Percentiles rank a stretch among this genome's conserved stretches.
phyloP scores from a whole-genome alignment of 2,797 vertebrate species.

The Phoeniculus purpureus region DNA sequence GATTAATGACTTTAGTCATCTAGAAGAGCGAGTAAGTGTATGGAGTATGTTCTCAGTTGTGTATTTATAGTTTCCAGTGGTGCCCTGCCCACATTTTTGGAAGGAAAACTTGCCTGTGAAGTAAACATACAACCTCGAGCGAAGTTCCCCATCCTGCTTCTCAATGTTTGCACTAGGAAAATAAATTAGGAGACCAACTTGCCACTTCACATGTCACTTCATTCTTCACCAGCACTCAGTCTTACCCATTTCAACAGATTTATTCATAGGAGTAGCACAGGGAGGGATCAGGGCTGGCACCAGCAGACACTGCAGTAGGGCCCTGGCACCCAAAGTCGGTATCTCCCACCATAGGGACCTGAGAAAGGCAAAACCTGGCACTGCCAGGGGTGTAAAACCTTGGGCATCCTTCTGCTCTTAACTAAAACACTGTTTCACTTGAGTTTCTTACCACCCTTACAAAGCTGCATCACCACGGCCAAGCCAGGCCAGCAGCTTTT shows the following conservation, averaged over 20 bases:
- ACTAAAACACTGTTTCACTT: accelerated
- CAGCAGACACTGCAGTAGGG: neutral
- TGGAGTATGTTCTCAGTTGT: neutral
- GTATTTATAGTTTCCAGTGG: neutral
- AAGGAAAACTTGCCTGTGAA: neutral
- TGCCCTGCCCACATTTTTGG: neutral
- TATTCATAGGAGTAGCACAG: accelerated
- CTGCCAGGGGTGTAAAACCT: neutral
- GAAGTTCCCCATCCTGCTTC: neutral
- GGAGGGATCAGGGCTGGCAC: neutral
- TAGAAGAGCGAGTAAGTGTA: neutral
- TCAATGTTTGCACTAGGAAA: neutral
- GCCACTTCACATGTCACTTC: neutral
- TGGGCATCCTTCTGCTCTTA: neutral
- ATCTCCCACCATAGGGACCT: neutral
- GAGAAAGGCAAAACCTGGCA: neutral
- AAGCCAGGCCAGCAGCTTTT: neutral
- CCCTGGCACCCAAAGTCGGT: neutral
- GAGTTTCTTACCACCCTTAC: accelerated
- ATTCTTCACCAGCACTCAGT: accelerated
- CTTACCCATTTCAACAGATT: neutral
- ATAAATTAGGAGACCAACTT: neutral
- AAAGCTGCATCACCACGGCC: neutral
- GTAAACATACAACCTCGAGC: neutral
- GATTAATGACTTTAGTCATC: neutral